Base-by-base conservation (phyloP, 2,113 vertebrate genomes). In the Laticauda colubrina region DNA sequence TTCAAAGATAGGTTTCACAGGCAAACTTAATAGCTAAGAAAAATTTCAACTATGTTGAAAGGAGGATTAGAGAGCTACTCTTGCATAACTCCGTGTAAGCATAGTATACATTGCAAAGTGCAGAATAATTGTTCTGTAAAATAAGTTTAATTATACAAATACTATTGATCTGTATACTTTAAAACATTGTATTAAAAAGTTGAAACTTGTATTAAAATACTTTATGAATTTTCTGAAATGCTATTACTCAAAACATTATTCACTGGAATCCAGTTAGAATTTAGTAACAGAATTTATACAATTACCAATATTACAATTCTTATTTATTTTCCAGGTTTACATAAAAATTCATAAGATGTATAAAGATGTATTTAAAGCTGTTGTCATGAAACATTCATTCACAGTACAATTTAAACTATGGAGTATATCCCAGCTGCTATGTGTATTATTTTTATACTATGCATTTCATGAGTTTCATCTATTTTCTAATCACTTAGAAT, bases 21-120 rank as follows among this genome's bases (percentile, higher is more conserved):
- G 57, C 87, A 59, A 91, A 85, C n/a, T 55, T 53, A 91, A 91
- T 85, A 89, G 64, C 87, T 57, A 81, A 43, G 61, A 94, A 94
- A 92, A 94, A 88, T 91, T 81, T 92, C 86, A 94, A n/a, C 48
- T 48, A 91, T 89, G 64, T 92, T 90, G 54, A 91, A 59, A 94
- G 45, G 20, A 8, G 8, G 55, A 91, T 91, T 64, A 11, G 54
- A 61, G 64, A 87, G 39, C 57, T 86, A 34, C n/a, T 88, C 61
- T 90, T 92, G 20, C 24, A 87, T 43, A 89, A 90, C 7, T 53
- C 18, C 18, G 21, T 51, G 53, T 86, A 45, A n/a, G n/a, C 51
- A 55, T 4, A 88, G 34, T 39, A 92, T 10, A 75, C 29, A 88
- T 14, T 48, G 18, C 43, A 92, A 94, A 61, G 53, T 92, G 26